Evolutionary conservation across 1,140 invertebrate genomes (phyloP).

Genomic region (Drosophila triauraria): DNA sequence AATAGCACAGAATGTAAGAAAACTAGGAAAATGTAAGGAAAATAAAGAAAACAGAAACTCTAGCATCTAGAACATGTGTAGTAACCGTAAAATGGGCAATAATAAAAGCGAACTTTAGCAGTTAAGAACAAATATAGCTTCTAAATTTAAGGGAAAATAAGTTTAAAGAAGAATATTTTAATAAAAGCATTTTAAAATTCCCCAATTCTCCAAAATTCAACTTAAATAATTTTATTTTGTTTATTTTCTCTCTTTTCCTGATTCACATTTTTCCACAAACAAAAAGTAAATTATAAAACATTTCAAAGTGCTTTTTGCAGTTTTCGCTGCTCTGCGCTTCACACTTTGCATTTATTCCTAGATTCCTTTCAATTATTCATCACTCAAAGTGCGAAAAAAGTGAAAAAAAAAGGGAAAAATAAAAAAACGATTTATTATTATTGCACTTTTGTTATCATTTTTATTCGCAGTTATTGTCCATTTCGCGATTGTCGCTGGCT

Average conservation of each 20-base stretch:
- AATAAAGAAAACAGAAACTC: neutral
- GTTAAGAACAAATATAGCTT: neutral
- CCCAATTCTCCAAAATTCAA: too few relatives aligned
- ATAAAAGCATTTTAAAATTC: too few relatives aligned
- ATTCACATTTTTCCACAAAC: too few relatives aligned
- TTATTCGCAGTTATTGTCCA: slow-evolving; percentile 32
- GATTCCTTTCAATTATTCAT: slow-evolving; percentile 44
- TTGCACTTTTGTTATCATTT: slow-evolving; percentile 44
- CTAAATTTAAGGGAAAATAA: too few relatives aligned
- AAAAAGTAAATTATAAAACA: slow-evolving; percentile 2
- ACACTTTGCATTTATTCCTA: slow-evolving; percentile 24
- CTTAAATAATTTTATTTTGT: too few relatives aligned
- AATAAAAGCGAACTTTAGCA: neutral
- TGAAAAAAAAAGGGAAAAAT: slow-evolving; percentile 3
- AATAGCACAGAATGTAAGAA: too few relatives aligned
- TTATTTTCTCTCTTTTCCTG: too few relatives aligned
- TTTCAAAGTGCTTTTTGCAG: slow-evolving; percentile 20
- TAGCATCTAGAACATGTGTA: neutral
- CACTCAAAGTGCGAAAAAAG: slow-evolving; percentile 12
- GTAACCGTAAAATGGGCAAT: slow-evolving; percentile 1
- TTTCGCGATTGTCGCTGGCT: slow-evolving; percentile 26
- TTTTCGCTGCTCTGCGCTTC: slow-evolving; percentile 8
- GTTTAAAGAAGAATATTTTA: too few relatives aligned
- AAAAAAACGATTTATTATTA: slow-evolving; percentile 27
- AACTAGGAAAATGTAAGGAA: neutral